These are phyloP conservation scores for Rhyacichthys aspro DNA, from an alignment of 2,797 vertebrate genomes.

Conservation along the genomic window DNA sequence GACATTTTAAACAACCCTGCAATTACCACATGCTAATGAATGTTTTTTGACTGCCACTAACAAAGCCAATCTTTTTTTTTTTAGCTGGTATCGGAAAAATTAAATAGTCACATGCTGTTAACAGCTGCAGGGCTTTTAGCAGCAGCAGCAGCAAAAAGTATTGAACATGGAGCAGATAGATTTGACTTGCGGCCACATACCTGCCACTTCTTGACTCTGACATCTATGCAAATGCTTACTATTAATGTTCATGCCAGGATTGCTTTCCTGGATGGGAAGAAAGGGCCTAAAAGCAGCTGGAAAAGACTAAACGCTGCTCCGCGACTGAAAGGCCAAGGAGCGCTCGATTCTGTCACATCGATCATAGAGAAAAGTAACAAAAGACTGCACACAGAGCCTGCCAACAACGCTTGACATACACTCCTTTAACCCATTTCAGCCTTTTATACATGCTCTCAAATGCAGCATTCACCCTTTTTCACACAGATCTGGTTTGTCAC, in stretches of 20 bases:
- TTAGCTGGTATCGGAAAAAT: constrained; percentile 3
- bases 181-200: constrained; percentile 1
- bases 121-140: constrained; percentile 12
- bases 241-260: background rate
- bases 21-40: constrained; percentile 2
- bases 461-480: too few species aligned
- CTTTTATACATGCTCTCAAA: too few species aligned
- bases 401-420: too few species aligned
- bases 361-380: too few species aligned
- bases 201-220: constrained; percentile 4
- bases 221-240: constrained; percentile 4
- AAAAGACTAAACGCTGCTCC: background rate
- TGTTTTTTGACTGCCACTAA: constrained; percentile 3
- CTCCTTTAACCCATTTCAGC: too few species aligned
- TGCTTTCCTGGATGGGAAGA: constrained; percentile 7
- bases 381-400: too few species aligned
- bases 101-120: background rate
- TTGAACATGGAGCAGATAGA: background rate
- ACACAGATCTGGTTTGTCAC: too few species aligned
- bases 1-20: background rate
- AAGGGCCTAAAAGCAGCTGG: background rate
- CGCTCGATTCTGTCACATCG: too few species aligned
- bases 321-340: background rate
- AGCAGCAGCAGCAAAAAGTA: background rate
- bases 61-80: background rate